Evolutionary conservation across 2,113 vertebrate genomes (phyloP).

Genomic region (Syngnathus floridae): DNA sequence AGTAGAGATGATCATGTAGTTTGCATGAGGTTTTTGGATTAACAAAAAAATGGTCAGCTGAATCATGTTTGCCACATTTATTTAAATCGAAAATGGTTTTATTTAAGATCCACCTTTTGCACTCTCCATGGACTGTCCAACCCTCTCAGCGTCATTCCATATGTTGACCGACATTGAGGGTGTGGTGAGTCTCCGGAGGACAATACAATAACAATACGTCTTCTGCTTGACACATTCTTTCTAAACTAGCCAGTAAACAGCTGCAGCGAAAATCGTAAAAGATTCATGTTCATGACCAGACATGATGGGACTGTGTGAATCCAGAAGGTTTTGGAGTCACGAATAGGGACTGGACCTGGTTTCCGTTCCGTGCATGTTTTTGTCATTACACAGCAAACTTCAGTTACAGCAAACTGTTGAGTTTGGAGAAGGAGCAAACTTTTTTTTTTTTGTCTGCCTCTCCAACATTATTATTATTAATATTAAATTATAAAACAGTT

Average conservation of each 20-base stretch:
- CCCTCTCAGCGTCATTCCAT: constrained; percentile 34
- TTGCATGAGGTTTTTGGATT: neutral
- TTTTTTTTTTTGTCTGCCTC: too few relatives aligned
- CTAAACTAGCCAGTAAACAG: constrained; percentile 18
- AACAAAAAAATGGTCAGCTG: neutral
- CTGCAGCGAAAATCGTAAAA: constrained; percentile 14
- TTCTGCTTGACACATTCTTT: constrained; percentile 21
- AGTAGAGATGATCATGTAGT: neutral
- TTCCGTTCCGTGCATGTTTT: neutral
- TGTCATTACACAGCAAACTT: neutral
- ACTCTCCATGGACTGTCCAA: constrained; percentile 28
- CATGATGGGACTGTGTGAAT: neutral
- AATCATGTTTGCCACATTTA: neutral
- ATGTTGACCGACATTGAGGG: constrained; percentile 33
- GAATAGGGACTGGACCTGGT: constrained; percentile 4
- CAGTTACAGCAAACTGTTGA: constrained; percentile 3
- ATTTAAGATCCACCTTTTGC: constrained; percentile 15
- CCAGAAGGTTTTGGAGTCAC: neutral
- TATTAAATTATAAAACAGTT: neutral
- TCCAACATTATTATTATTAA: too few relatives aligned
- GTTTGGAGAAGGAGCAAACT: neutral
- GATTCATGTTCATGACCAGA: constrained; percentile 10
- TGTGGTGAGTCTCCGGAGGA: constrained; percentile 29
- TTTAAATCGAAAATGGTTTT: constrained; percentile 2
- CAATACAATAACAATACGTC: constrained; percentile 25